phyloP scores from a whole-genome alignment of 2,888 invertebrate species.

The Omphaloscelis lunosa region DNA sequence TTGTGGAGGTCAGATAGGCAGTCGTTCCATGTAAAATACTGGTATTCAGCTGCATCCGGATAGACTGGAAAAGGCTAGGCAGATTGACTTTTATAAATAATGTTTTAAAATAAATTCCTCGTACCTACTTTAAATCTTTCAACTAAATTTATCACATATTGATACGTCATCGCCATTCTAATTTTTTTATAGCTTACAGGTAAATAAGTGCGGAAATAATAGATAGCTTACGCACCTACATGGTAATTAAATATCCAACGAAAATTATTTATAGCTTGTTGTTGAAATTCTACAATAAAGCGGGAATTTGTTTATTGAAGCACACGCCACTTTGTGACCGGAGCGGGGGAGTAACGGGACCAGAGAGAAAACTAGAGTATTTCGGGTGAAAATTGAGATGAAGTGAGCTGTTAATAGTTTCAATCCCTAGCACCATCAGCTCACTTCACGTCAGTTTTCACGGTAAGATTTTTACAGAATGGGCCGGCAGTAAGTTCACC shows the following conservation, averaged over 20 bases:
- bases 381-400: not conserved
- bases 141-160: not conserved
- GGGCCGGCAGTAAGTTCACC: not conserved
- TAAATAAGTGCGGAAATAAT: conserved; percentile 25
- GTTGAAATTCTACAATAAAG: conserved; percentile 29
- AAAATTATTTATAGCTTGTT: conserved; percentile 23
- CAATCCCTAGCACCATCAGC: no score
- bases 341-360: not conserved
- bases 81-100: not conserved
- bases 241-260: conserved; percentile 39
- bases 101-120: not conserved
- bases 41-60: no score
- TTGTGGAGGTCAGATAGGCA: no score
- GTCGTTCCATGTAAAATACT: no score
- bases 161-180: not conserved
- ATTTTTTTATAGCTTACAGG: conserved; percentile 4
- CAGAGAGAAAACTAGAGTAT: not conserved
- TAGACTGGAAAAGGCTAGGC: no score
- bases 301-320: conserved; percentile 12
- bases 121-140: not conserved
- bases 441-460: no score
- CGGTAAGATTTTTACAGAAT: not conserved
- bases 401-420: not conserved
- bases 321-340: not conserved
- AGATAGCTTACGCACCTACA: conserved; percentile 14